Evolutionary conservation across 2,888 invertebrate species (phyloP), one percentile per base, ranked within the genome.

Genomic region (Branchellion lobata): DNA sequence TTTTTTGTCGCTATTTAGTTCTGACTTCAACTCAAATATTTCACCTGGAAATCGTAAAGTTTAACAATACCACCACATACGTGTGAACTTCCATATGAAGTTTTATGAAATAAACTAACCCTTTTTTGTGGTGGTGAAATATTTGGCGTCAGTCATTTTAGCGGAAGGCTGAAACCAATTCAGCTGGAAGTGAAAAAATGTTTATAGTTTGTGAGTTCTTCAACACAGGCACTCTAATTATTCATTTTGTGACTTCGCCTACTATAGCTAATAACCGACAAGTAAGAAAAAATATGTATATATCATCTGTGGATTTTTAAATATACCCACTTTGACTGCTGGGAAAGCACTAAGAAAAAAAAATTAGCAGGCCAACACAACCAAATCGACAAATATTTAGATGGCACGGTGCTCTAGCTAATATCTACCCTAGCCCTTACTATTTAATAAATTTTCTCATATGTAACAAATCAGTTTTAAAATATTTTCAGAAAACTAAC

Each of bases 61-160:
- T 18, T 18, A n/a, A 5, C 18, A 18, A 61, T 34, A 18, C 3
- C 2, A 29, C 11, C 14, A 76, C 47, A 11, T 21, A 75, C 18
- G 3, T 24, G 31, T 79, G 51, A 8, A 47, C 11, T 53, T 47
- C 21, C 31, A 29, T 21, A 29, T 18, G 27, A 71, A n/a, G n/a
- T 11, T 21, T 29, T 2, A 72, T 33, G 34, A 65, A 40, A 75
- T 0, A 21, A n/a, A 57, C 69, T 61, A 72, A 83, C 89, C 98
- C 89, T 99, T 99, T 89, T 99, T 99, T 82, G 98, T 99, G 82
- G 98, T 99, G 11, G 98, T 98, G 88, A 99, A 99, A 90, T 99
- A 99, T 89, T 99, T 99, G 78, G 98, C 97, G 89, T 99, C 99
- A 71, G 98, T 98, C 98, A 99, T 99, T 83, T 84, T 86, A 81